Evolutionary conservation across 2,888 invertebrate genomes (phyloP).

Genomic region (Synergus gifuensis): DNA sequence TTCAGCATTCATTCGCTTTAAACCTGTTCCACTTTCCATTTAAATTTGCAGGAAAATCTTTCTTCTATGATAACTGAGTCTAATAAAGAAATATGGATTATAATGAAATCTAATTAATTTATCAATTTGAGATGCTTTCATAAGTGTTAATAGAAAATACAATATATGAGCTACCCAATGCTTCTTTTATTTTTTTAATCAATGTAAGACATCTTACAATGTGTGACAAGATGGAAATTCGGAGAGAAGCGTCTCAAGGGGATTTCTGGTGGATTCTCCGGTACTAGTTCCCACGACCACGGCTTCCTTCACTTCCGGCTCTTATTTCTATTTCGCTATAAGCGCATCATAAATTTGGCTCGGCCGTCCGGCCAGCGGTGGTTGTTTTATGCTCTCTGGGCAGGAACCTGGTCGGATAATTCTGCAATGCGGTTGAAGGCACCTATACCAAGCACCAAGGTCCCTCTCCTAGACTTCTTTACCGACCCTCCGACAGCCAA

Average conservation of each 20-base stretch:
- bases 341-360: slow-evolving; percentile 73
- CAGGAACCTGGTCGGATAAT: slow-evolving; percentile 73
- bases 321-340: slow-evolving; percentile 71
- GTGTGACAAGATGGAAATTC: background rate
- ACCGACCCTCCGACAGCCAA: slow-evolving; percentile 43
- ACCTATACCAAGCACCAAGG: slow-evolving; percentile 59
- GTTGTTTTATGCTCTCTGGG: slow-evolving; percentile 73
- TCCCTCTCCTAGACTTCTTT: slow-evolving; percentile 48
- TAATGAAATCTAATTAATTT: too few relatives aligned
- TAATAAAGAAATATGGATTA: slow-evolving; percentile 6
- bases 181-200: background rate
- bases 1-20: slow-evolving; percentile 14
- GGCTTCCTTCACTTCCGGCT: slow-evolving; percentile 55
- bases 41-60: slow-evolving; percentile 17
- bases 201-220: background rate
- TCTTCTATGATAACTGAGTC: background rate
- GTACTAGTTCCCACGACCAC: slow-evolving; percentile 44
- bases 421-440: slow-evolving; percentile 75
- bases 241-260: slow-evolving; percentile 4
- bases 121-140: too few relatives aligned
- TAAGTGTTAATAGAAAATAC: too few relatives aligned
- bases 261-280: slow-evolving; percentile 37
- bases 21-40: slow-evolving; percentile 32
- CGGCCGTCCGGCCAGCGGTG: slow-evolving; percentile 61
- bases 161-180: too few relatives aligned